A percentile compares a stretch with the other conserved stretches of the same genome.
phyloP scores from a whole-genome alignment of 2,888 invertebrate species.

The Mactromeris polynyma region DNA sequence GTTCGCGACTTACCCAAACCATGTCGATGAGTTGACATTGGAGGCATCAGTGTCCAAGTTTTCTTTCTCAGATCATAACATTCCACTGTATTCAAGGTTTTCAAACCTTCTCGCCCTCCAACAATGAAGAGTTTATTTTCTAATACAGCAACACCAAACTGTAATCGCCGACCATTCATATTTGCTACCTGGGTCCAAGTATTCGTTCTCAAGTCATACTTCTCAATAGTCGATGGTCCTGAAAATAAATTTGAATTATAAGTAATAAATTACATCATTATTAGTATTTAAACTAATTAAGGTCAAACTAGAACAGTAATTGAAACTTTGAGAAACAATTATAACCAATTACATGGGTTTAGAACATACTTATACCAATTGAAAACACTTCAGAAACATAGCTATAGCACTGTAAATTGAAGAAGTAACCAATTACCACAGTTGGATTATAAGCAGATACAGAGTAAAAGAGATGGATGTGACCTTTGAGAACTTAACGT shows the following conservation, averaged over 20 bases:
- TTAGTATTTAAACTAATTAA: too few relatives aligned
- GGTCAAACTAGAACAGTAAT: too few relatives aligned
- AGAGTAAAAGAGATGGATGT: too few relatives aligned
- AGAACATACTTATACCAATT: too few relatives aligned
- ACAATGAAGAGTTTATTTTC: constrained; percentile 93
- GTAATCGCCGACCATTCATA: constrained; percentile 94
- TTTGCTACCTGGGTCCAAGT: constrained; percentile 92
- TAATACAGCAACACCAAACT: constrained; percentile 95
- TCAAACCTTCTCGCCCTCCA: constrained; percentile 96
- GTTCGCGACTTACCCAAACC: constrained; percentile 87
- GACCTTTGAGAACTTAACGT: too few relatives aligned
- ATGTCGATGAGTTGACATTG: constrained; percentile 95
- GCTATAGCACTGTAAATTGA: too few relatives aligned
- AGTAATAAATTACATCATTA: too few relatives aligned
- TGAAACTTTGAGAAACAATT: too few relatives aligned
- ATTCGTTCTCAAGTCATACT: constrained; percentile 94
- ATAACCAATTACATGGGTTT: too few relatives aligned
- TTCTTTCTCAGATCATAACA: constrained; percentile 89
- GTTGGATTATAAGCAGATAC: too few relatives aligned
- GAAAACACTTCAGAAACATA: too few relatives aligned
- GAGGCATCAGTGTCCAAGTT: constrained; percentile 92
- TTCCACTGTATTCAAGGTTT: constrained; percentile 90
- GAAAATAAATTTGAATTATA: constrained; percentile 60
- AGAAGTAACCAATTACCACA: too few relatives aligned
- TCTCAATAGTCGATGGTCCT: constrained; percentile 96